Conservation (phyloP, 2,797 vertebrate genomes). For the Myotis myotis region DNA sequence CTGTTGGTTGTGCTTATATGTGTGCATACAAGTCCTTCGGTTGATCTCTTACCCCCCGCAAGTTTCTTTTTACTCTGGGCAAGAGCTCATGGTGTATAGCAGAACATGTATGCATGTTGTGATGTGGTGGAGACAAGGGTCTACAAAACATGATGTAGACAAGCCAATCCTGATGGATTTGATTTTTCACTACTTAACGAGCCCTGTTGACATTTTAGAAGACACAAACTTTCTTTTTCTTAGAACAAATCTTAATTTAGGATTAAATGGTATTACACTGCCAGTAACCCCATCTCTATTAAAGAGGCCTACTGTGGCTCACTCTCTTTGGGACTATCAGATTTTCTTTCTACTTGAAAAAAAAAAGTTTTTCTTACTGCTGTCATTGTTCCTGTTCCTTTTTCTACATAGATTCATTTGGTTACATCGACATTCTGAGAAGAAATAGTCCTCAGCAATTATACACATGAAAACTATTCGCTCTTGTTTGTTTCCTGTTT, state of each 20-base stretch:
- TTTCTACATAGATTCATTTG: constrained; percentile 27
- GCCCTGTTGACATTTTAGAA: not conserved
- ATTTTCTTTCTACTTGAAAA: not conserved
- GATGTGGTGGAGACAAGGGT: not conserved
- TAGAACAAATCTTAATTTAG: not conserved
- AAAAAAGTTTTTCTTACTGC: not conserved
- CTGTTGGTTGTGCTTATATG: too few species aligned
- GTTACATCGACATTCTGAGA: constrained; percentile 51
- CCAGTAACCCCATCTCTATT: not conserved
- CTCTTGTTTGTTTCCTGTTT: constrained; percentile 51
- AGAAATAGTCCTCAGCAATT: constrained; percentile 37
- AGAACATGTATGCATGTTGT: not conserved
- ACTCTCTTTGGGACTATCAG: not conserved
- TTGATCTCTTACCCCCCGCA: not conserved
- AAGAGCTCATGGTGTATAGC: not conserved
- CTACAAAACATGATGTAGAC: not conserved
- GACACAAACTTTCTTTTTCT: constrained; percentile 1
- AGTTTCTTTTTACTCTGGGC: not conserved
- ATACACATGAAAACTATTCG: not conserved
- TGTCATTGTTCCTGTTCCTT: not conserved
- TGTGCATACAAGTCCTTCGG: too few species aligned
- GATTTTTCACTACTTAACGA: not conserved
- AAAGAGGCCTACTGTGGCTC: not conserved
- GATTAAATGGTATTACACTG: not conserved
- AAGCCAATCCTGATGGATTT: not conserved